Evolutionary conservation across 92 coral and sea anemone species (phyloP).

Genomic region (Umimayanthus kanabou): DNA sequence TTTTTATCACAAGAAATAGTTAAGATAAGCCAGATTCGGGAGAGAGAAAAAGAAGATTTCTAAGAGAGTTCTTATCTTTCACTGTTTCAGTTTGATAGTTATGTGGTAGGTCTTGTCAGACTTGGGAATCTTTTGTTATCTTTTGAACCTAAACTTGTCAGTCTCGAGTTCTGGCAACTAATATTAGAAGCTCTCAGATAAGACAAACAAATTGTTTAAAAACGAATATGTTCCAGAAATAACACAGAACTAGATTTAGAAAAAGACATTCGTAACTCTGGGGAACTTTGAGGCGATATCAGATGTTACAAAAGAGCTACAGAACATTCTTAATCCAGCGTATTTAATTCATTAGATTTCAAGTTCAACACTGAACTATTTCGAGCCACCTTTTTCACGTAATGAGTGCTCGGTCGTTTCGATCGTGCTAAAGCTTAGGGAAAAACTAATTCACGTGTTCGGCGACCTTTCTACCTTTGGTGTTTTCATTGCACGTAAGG

Average conservation of each 20-base stretch:
- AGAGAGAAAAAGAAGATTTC: background rate
- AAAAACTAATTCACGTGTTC: too few relatives aligned
- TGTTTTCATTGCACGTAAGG: background rate
- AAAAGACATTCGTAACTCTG: background rate
- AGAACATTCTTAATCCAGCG: background rate
- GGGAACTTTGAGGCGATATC: background rate
- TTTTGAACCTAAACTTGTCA: constrained; percentile 16
- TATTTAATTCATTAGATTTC: background rate
- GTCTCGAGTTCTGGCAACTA: constrained; percentile 4
- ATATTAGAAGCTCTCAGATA: constrained; percentile 14
- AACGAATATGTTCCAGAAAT: background rate
- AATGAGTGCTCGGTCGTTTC: background rate
- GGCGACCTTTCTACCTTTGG: background rate
- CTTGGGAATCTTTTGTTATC: constrained; percentile 6
- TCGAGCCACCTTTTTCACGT: background rate
- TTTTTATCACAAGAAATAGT: background rate
- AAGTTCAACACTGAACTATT: background rate
- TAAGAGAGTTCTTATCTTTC: background rate
- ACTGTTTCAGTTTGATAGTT: background rate
- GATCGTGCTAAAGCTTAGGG: background rate
- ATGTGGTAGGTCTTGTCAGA: constrained; percentile 12
- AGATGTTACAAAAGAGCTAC: background rate
- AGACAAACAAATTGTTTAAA: background rate
- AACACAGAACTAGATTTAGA: constrained; percentile 4
- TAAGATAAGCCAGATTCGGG: background rate